Conservation (phyloP, 2,113 vertebrate species). For the Pachypanchax playfairii region DNA sequence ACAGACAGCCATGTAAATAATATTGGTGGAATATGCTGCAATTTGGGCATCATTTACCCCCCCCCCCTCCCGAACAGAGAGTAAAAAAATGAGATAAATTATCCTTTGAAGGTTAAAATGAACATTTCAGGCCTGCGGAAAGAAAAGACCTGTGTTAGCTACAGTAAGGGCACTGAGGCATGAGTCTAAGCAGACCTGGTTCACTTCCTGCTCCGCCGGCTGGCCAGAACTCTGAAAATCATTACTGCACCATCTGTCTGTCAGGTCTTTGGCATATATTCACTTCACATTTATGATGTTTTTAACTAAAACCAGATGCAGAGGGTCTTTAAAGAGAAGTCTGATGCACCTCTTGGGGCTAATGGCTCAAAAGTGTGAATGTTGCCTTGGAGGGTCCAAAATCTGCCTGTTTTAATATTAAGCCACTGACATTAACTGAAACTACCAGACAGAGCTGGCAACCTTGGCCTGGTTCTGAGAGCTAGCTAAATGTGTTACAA, state of each 20-base stretch:
- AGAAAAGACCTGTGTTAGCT: slow-evolving; percentile 49
- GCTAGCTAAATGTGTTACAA: slow-evolving; percentile 1
- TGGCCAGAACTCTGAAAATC: slow-evolving; percentile 56
- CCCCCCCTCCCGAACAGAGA: slow-evolving; percentile 14
- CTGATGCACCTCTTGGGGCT: slow-evolving; percentile 56
- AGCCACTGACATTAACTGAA: slow-evolving; percentile 44
- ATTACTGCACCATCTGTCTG: slow-evolving; percentile 71
- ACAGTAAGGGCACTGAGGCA: slow-evolving; percentile 40
- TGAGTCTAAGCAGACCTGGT: slow-evolving; percentile 46
- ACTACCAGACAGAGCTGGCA: slow-evolving; percentile 36
- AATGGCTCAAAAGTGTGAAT: slow-evolving; percentile 68
- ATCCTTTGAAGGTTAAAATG: slow-evolving; percentile 67
- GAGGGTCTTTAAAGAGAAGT: slow-evolving; percentile 51
- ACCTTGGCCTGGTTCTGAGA: slow-evolving; percentile 30
- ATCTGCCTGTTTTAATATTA: slow-evolving; percentile 17
- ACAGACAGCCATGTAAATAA: slow-evolving; percentile 74
- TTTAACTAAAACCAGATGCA: slow-evolving; percentile 69
- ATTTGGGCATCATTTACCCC: slow-evolving; percentile 58
- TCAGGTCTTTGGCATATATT: slow-evolving; percentile 64
- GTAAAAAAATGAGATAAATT: slow-evolving; percentile 34
- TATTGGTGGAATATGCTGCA: slow-evolving; percentile 55
- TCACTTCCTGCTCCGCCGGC: slow-evolving; percentile 46
- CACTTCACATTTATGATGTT: slow-evolving; percentile 64
- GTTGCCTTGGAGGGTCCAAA: slow-evolving; percentile 49
- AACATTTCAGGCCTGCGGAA: slow-evolving; percentile 29